Percentiles rank a stretch among this genome's conserved stretches.
These are phyloP conservation scores for Mycetomoellerius zeteki DNA, from an alignment of 1,140 invertebrate genomes.

Conservation along the genomic window DNA sequence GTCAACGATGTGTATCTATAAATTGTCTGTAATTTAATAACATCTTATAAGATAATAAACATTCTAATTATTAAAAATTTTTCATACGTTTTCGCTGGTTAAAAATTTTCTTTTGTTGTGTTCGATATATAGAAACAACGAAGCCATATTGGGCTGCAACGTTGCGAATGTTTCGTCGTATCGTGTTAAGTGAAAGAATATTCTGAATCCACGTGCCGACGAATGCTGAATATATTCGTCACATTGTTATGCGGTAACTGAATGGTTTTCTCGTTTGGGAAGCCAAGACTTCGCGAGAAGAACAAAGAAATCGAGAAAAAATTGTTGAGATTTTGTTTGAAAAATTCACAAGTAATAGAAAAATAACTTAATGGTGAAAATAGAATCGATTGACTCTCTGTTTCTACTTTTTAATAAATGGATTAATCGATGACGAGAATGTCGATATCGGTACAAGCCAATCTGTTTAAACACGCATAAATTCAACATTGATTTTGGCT, in stretches of 20 bases:
- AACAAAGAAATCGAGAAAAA: constrained; percentile 17
- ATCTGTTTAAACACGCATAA: constrained; percentile 5
- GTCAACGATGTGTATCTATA: not conserved
- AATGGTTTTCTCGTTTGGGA: constrained; percentile 76
- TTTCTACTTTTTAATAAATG: not conserved
- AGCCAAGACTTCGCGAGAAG: constrained; percentile 56
- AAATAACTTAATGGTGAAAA: not conserved
- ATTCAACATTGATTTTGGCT: constrained; percentile 27
- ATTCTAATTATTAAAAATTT: constrained; percentile 23
- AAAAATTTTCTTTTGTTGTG: not conserved
- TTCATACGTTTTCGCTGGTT: not conserved
- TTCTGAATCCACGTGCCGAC: constrained; percentile 67
- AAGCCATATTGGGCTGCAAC: constrained; percentile 15
- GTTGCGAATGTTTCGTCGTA: not conserved
- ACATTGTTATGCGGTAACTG: constrained; percentile 60
- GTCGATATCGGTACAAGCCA: not conserved
- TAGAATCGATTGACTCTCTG: not conserved
- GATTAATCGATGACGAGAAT: not conserved
- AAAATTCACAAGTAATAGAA: not conserved
- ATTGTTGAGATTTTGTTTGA: not conserved
- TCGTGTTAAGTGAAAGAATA: constrained; percentile 43
- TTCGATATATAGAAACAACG: not conserved
- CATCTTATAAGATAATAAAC: not conserved
- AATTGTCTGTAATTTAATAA: not conserved
- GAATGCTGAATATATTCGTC: constrained; percentile 69